Percentiles rank a stretch among this genome's conserved stretches.
Conservation (phyloP, 2,888 invertebrate genomes). For the Amphipoea lucens region DNA sequence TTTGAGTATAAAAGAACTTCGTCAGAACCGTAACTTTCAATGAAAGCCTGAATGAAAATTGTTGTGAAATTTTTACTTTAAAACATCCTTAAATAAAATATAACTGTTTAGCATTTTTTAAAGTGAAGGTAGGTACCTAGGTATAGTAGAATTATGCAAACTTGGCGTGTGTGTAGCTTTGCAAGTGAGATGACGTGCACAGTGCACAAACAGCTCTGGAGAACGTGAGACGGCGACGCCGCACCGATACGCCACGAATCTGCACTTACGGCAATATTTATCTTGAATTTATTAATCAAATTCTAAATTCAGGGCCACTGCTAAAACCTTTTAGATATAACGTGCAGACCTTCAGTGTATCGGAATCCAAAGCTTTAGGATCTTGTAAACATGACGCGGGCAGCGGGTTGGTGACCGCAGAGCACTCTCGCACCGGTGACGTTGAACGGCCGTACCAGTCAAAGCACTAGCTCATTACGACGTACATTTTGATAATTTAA, state of each 20-base stretch:
- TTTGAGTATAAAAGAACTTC: slow-evolving; percentile 45
- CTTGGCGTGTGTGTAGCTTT: slow-evolving; percentile 40
- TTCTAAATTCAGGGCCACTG: not conserved
- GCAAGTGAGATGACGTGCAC: slow-evolving; percentile 49
- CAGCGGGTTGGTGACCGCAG: slow-evolving; percentile 37
- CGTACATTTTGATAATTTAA: slow-evolving; percentile 23
- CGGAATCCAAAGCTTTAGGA: slow-evolving; percentile 26
- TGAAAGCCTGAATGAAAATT: slow-evolving; percentile 35
- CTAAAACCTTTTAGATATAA: not conserved
- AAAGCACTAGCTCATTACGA: slow-evolving; percentile 25
- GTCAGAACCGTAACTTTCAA: slow-evolving; percentile 42
- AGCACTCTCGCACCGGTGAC: slow-evolving; percentile 37
- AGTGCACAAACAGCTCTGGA: slow-evolving; percentile 33
- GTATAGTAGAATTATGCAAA: slow-evolving; percentile 50
- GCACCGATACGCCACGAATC: slow-evolving; percentile 29
- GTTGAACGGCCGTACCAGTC: slow-evolving; percentile 21
- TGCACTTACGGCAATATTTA: slow-evolving; percentile 36
- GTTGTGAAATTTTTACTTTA: slow-evolving; percentile 35
- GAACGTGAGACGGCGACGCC: slow-evolving; percentile 19
- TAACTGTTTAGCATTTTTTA: slow-evolving; percentile 38
- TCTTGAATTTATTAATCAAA: slow-evolving; percentile 32
- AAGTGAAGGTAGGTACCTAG: slow-evolving; percentile 25
- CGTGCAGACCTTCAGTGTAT: slow-evolving; percentile 3
- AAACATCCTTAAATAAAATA: slow-evolving; percentile 17
- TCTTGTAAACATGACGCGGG: slow-evolving; percentile 39